Evolutionary conservation across 2,797 vertebrate species (phyloP), one percentile per base, ranked within the genome.

Genomic region (Lerista edwardsae): DNA sequence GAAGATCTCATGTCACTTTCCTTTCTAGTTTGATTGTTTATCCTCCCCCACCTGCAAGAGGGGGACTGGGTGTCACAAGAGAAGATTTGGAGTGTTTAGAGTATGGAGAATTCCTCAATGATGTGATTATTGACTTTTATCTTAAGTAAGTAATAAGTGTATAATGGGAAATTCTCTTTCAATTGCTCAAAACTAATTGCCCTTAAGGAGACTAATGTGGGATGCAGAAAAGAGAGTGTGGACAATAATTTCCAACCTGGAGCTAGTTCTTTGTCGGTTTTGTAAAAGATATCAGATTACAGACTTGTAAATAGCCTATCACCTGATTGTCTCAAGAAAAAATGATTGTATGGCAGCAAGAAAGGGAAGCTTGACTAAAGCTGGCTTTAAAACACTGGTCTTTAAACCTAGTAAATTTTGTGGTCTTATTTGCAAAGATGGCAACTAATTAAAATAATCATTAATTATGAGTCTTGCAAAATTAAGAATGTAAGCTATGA

Each of bases 81-180:
- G 98, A 99, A 93, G 98, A 99, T 90, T 90, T 99, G 68, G 96
- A 96, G 55, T 98, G 98, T 90, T 95, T 99, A 91, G 96, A 97
- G 57, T 94, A 95, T 31, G 97, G 98, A 44, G 95, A 98, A 78
- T 99, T 98, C 95, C 98, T 99, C 83, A 99, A 99, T 81, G 98
- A 99, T 87, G 98, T 99, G 86, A 98, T 99, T 91, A 98, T 99
- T 85, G 98, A 99, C 94, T 99, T 99, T 96, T 99, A 99, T 91
- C 97, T 99, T 64, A 99, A 99, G 99, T 99, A 95, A 96, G 97
- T 96, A 96, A 95, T 95, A 4, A 65, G 39, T 68, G 85, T 34
- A 59, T n/a, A 55, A 80, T 80, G 14, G 36, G 41, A 71, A 34
- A 25, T 44, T 69, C 27, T 29, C n/a, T 11, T 68, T 15, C 34